Conservation (phyloP, 1,140 invertebrate species). For the Lepidostoma basale region DNA sequence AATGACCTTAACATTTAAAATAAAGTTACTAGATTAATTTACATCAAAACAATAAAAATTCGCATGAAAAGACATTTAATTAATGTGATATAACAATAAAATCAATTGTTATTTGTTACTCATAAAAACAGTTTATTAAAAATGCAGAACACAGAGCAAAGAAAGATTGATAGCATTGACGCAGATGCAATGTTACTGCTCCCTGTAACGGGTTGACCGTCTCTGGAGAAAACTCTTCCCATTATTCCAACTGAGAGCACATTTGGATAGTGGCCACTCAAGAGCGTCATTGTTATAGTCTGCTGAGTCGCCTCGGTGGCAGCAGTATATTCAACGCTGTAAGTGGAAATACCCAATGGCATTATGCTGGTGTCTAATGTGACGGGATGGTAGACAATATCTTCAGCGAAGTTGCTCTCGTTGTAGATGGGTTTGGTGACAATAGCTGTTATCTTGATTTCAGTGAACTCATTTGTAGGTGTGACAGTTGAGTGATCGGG, state of each 20-base stretch:
- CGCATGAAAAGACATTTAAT: too few species aligned
- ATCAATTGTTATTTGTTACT: too few species aligned
- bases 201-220: constrained; percentile 8
- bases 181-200: not conserved
- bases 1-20: too few species aligned
- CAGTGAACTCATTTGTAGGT: constrained; percentile 50
- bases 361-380: constrained; percentile 50
- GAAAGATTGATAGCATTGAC: too few species aligned
- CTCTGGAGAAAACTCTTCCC: constrained; percentile 50
- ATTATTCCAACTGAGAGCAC: constrained; percentile 50
- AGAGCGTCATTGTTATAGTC: constrained; percentile 5
- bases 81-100: too few species aligned
- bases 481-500: constrained; percentile 47
- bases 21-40: too few species aligned
- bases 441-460: constrained; percentile 46
- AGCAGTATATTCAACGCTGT: not conserved
- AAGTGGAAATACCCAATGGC: constrained; percentile 51
- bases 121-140: too few species aligned
- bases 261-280: constrained; percentile 16
- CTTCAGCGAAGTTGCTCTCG: constrained; percentile 43
- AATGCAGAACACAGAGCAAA: too few species aligned
- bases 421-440: constrained; percentile 48
- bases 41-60: too few species aligned
- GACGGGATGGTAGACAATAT: constrained; percentile 51
- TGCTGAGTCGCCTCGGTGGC: not conserved